phyloP scores from a whole-genome alignment of 2,888 invertebrate species.

The Aphelenchoides bicaudatus region DNA sequence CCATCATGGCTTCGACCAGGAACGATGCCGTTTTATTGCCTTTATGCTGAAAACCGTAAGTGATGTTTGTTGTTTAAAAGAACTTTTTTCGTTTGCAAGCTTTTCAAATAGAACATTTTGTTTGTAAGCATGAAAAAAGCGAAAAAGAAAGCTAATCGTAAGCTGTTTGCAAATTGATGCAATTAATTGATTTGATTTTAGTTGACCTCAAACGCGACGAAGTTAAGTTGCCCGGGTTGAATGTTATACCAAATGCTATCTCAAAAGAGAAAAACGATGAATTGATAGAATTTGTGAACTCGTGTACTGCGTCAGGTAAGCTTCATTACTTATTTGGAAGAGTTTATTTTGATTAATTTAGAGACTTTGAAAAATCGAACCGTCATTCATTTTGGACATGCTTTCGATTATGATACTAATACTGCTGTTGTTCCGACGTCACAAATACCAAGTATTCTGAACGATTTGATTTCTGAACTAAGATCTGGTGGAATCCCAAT shows the following conservation, averaged over 20 bases:
- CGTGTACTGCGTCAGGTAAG: conserved; percentile 11
- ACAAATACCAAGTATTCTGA: conserved; percentile 36
- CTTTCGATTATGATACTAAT: conserved; percentile 53
- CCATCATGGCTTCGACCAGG: conserved; percentile 14
- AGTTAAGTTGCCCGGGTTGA: conserved; percentile 9
- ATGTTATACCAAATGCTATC: conserved; percentile 2
- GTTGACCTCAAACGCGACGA: neutral
- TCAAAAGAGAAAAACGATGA: conserved; percentile 14
- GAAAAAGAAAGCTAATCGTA: neutral
- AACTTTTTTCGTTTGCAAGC: too few relatives aligned
- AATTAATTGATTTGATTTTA: neutral
- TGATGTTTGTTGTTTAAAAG: too few relatives aligned
- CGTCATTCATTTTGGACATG: conserved; percentile 55
- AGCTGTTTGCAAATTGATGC: neutral
- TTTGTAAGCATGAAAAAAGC: neutral
- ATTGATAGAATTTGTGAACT: conserved; percentile 5
- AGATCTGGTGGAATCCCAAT: neutral
- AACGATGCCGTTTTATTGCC: conserved; percentile 19
- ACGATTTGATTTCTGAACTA: conserved; percentile 18
- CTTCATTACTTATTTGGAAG: neutral
- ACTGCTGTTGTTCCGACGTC: conserved; percentile 31
- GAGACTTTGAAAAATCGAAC: conserved; percentile 46
- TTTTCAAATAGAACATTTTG: neutral
- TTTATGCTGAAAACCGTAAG: conserved; percentile 18
- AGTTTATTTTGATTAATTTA: conserved; percentile 19